phyloP scores from a whole-genome alignment of 2,888 invertebrate species.

The Aelia acuminata region DNA sequence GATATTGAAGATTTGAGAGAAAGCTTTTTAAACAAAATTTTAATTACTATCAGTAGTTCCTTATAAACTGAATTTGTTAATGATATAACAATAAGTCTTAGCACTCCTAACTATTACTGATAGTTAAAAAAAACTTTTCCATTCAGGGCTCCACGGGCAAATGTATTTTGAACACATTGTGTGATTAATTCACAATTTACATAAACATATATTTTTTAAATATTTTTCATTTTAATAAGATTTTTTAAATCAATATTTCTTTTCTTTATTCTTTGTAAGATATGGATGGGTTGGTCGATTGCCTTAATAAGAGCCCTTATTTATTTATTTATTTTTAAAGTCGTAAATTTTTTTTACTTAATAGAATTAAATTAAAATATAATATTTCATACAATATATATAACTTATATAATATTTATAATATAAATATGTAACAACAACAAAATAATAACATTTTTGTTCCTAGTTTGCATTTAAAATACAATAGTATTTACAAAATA shows the following conservation, averaged over 20 bases:
- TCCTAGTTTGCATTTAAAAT: constrained; percentile 61
- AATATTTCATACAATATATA: constrained; percentile 63
- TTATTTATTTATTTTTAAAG: constrained; percentile 27
- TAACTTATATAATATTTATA: constrained; percentile 59
- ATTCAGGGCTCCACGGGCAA: constrained; percentile 38
- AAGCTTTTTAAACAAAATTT: neutral
- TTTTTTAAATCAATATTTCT: constrained; percentile 37
- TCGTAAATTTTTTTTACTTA: constrained; percentile 59
- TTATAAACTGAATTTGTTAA: neutral
- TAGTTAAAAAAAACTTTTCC: neutral
- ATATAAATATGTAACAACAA: constrained; percentile 63
- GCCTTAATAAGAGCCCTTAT: constrained; percentile 53
- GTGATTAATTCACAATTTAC: constrained; percentile 60
- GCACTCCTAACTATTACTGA: neutral
- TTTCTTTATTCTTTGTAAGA: constrained; percentile 49
- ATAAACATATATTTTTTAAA: neutral
- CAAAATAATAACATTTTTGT: constrained; percentile 64
- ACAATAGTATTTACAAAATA: constrained; percentile 60
- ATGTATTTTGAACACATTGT: constrained; percentile 63
- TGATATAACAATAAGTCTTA: constrained; percentile 20
- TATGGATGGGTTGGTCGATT: constrained; percentile 63
- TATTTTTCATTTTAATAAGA: constrained; percentile 39
- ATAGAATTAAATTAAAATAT: constrained; percentile 63
- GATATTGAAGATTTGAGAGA: no score
- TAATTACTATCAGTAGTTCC: neutral